Percentiles rank a stretch among this genome's conserved stretches.
Evolutionary conservation across 35 echinoderm and acorn worm genomes (phyloP).

Genomic region (Strongylocentrotus purpuratus): DNA sequence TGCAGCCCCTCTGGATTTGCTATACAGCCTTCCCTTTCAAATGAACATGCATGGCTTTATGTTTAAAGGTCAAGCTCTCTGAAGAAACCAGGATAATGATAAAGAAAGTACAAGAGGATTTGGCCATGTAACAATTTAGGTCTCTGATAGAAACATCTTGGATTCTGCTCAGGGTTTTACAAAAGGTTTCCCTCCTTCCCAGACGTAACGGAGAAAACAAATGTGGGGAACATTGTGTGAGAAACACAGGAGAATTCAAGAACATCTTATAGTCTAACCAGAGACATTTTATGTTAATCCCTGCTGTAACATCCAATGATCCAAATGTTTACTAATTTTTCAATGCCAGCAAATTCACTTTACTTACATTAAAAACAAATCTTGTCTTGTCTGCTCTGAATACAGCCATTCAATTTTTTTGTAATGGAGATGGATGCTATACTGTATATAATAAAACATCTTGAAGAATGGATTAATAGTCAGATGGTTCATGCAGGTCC

Average conservation of each 20-base stretch:
- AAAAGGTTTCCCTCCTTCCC: background rate
- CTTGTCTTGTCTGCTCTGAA: too few species aligned
- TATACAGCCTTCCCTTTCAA: background rate
- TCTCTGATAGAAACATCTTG: background rate
- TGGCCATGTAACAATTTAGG: slow-evolving; percentile 10
- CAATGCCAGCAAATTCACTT: too few species aligned
- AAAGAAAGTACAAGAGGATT: background rate
- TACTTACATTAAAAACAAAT: too few species aligned
- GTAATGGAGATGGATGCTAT: too few species aligned
- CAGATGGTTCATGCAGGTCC: too few species aligned
- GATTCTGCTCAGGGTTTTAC: background rate
- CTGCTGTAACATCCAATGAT: too few species aligned
- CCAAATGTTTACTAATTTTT: too few species aligned
- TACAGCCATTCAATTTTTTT: too few species aligned
- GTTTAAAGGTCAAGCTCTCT: background rate
- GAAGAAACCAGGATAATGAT: background rate
- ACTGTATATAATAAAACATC: too few species aligned
- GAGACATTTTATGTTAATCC: too few species aligned
- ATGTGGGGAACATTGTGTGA: background rate
- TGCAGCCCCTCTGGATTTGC: background rate
- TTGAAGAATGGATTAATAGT: too few species aligned
- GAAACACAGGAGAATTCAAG: background rate
- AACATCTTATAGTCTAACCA: background rate
- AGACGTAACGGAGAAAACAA: background rate
- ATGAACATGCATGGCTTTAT: background rate